phyloP scores from a whole-genome alignment of 2,113 vertebrate species.

The Arenaria interpres region DNA sequence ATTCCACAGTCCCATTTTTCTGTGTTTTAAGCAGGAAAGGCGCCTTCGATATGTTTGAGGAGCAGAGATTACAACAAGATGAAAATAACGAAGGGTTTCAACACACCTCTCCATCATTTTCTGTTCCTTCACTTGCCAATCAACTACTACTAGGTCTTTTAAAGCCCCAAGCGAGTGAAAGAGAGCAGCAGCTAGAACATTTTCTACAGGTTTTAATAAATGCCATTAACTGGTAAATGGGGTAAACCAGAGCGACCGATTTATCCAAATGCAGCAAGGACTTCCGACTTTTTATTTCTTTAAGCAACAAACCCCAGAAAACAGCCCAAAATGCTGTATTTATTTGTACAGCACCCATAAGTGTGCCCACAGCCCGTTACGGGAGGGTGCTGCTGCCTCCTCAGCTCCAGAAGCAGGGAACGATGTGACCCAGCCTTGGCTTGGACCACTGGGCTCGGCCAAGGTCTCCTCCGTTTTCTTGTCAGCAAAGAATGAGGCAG shows the following conservation, averaged over 20 bases:
- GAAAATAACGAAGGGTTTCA: background rate
- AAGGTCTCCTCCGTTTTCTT: background rate
- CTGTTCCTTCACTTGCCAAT: background rate
- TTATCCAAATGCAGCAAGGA: background rate
- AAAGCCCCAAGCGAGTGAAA: background rate
- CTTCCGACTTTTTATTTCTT: background rate
- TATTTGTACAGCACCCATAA: accelerated
- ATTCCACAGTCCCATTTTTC: background rate
- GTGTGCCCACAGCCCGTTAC: background rate
- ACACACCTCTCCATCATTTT: background rate
- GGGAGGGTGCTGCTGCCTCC: background rate
- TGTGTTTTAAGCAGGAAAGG: background rate
- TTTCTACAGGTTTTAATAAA: background rate
- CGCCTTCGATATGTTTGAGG: background rate
- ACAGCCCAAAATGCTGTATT: background rate
- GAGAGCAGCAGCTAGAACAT: background rate
- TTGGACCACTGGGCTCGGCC: background rate
- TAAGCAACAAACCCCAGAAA: background rate
- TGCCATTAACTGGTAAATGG: background rate
- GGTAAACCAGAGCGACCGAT: background rate
- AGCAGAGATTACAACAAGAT: background rate
- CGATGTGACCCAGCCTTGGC: background rate
- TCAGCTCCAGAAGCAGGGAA: background rate
- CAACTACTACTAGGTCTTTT: background rate
- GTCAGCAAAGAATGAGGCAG: background rate